These are phyloP conservation scores for Meteorus cinctellus DNA, from an alignment of 2,888 invertebrate genomes.

Conservation along the genomic window DNA sequence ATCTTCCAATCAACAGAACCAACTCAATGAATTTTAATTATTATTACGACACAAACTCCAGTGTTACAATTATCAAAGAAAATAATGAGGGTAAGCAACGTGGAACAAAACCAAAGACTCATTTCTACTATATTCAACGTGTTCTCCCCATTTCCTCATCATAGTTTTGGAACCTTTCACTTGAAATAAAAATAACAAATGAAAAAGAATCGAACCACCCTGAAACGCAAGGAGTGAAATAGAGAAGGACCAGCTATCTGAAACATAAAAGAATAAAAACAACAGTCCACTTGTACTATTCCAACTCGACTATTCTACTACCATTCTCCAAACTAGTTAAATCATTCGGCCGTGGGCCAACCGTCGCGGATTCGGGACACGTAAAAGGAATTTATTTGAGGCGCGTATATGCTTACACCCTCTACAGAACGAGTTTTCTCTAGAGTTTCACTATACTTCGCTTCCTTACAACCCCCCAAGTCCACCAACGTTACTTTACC, in stretches of 20 bases:
- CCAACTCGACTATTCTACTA: slow-evolving; percentile 32
- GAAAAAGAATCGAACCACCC: neutral
- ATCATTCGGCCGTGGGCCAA: slow-evolving; percentile 60
- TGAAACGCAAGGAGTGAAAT: neutral
- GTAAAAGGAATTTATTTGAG: slow-evolving; percentile 70
- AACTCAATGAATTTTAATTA: neutral
- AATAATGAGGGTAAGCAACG: no score
- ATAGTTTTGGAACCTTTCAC: neutral
- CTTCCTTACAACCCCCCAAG: slow-evolving; percentile 16
- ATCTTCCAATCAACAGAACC: neutral
- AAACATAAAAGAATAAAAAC: slow-evolving; percentile 1
- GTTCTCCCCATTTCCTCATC: neutral
- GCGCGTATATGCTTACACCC: slow-evolving; percentile 62
- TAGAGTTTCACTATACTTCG: slow-evolving; percentile 55
- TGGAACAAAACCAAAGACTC: neutral
- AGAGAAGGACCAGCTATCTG: neutral
- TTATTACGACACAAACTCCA: neutral
- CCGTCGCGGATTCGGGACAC: slow-evolving; percentile 65
- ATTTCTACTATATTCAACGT: neutral
- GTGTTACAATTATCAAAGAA: no score
- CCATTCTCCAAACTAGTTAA: slow-evolving; percentile 58
- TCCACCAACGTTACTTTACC: neutral
- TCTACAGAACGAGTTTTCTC: slow-evolving; percentile 56
- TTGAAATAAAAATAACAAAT: neutral
- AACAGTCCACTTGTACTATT: neutral